Conservation (phyloP, 2,113 vertebrate genomes). For the Nansenia antarctica region DNA sequence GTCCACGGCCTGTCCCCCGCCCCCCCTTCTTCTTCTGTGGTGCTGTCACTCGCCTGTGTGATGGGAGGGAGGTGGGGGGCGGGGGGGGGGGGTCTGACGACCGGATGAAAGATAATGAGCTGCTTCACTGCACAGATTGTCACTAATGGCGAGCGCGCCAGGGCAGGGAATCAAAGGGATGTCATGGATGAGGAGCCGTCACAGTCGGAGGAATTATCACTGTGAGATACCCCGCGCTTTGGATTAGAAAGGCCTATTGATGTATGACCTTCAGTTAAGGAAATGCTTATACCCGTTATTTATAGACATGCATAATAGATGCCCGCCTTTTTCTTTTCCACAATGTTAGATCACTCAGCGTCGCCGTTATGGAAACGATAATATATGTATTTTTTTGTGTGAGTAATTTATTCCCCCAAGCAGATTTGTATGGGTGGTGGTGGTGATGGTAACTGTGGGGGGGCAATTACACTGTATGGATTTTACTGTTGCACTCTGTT, state of each 20-base stretch:
- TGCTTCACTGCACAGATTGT: slow-evolving; percentile 46
- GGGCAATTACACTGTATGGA: too few relatives aligned
- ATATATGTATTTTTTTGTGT: too few relatives aligned
- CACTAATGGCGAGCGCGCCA: slow-evolving; percentile 54
- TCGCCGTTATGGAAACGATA: too few relatives aligned
- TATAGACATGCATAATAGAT: slow-evolving; percentile 21
- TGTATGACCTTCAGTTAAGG: slow-evolving; percentile 54
- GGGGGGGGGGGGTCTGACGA: slow-evolving; percentile 41
- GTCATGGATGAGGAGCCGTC: slow-evolving; percentile 40
- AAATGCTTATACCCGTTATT: slow-evolving; percentile 26
- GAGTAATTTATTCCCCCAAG: too few relatives aligned
- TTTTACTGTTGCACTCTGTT: too few relatives aligned
- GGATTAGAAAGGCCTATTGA: slow-evolving; percentile 43
- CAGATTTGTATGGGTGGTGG: too few relatives aligned
- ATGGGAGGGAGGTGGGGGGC: slow-evolving; percentile 48
- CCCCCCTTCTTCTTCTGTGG: too few relatives aligned
- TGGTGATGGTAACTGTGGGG: too few relatives aligned
- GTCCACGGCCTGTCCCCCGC: too few relatives aligned
- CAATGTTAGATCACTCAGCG: too few relatives aligned
- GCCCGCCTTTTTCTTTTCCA: slow-evolving; percentile 9
- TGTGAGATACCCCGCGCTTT: slow-evolving; percentile 23
- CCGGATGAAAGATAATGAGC: slow-evolving; percentile 66
- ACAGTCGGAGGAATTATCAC: slow-evolving; percentile 41
- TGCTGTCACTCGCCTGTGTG: too few relatives aligned
- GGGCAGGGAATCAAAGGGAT: slow-evolving; percentile 50